A percentile compares a stretch with the other conserved stretches of the same genome.
These are phyloP conservation scores for Tragulus kanchil DNA, from an alignment of 2,113 vertebrate genomes.

Conservation along the genomic window DNA sequence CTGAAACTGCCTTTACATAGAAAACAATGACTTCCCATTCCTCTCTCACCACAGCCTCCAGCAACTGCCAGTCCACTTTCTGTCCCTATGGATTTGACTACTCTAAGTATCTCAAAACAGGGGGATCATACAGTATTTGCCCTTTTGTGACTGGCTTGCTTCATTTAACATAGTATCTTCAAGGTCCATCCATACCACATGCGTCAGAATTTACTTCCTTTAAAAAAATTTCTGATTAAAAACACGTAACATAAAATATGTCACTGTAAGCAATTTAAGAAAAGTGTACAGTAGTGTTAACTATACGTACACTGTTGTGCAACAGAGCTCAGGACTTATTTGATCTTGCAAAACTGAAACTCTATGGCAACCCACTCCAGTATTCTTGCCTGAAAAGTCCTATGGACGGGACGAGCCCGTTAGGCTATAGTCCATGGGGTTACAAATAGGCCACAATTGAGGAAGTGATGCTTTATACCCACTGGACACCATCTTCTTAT, in stretches of 20 bases:
- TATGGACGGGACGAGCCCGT: too few species aligned
- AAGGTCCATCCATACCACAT: not conserved
- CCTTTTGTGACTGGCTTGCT: not conserved
- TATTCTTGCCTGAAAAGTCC: too few species aligned
- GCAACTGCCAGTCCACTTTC: not conserved
- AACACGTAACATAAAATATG: not conserved
- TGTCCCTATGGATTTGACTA: not conserved
- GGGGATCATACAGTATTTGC: not conserved
- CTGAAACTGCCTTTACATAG: not conserved
- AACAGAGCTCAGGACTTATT: not conserved
- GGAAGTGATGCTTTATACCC: too few species aligned
- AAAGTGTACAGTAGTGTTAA: not conserved
- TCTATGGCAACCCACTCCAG: too few species aligned
- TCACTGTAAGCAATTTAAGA: not conserved
- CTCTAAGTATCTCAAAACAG: not conserved
- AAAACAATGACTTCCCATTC: not conserved
- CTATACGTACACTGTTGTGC: not conserved
- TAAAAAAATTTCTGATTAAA: not conserved
- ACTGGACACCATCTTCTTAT: not conserved
- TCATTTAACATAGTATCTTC: not conserved
- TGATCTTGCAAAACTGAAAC: not conserved
- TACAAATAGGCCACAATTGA: too few species aligned
- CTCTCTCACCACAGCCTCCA: not conserved
- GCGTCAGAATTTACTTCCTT: slow-evolving; percentile 7
- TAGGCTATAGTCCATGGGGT: too few species aligned